Base-by-base conservation (phyloP, 1,140 invertebrate genomes). In the Papilio aristodemus region DNA sequence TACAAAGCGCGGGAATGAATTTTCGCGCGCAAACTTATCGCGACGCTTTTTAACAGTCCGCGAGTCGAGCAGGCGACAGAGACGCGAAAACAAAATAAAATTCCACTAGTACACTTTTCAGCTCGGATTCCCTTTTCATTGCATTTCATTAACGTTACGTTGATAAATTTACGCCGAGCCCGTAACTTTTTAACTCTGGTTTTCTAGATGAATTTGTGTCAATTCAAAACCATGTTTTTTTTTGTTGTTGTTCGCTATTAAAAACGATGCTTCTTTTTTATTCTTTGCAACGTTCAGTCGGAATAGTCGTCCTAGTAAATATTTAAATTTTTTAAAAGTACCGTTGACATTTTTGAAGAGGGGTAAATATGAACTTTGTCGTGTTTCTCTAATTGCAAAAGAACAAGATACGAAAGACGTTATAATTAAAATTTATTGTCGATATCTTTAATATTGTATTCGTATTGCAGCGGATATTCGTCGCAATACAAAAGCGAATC, bases 1-100 rank as follows among this genome's bases (percentile, higher is more conserved):
- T 84, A 77, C 85, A 84, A 86, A 87, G 82, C 85, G 85, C 85
- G 84, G 84, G 82, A 89, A 87, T 80, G 85, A 84, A 73, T 84
- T 90, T 90, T 86, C 84, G 76, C 85, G 83, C 84, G 84, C 71
- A 90, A 87, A 88, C 82, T 86, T 85, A 83, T 85, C 74, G 75
- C 80, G 68, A 72, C 73, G 63, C 62, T 66, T 66, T 50, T 46
- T 46, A 63, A 60, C 58, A 60, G 58, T 60, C 58, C 32, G 32
- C 58, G 32, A 60, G 27, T 60, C 32, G 58, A 60, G 37, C 60
- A 38, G 14, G 63, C 41, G 22, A 46, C 63, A 17, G 25, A 25
- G 63, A 46, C 41, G 39, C 25, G 41, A 60, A 60, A 60, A 66
- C 63, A 66, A 66, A 66, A 66, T 66, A 66, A 66, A 66, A 50